These are phyloP conservation scores for Arnoldichthys spilopterus DNA, from an alignment of 2,797 vertebrate genomes.

Conservation along the genomic window DNA sequence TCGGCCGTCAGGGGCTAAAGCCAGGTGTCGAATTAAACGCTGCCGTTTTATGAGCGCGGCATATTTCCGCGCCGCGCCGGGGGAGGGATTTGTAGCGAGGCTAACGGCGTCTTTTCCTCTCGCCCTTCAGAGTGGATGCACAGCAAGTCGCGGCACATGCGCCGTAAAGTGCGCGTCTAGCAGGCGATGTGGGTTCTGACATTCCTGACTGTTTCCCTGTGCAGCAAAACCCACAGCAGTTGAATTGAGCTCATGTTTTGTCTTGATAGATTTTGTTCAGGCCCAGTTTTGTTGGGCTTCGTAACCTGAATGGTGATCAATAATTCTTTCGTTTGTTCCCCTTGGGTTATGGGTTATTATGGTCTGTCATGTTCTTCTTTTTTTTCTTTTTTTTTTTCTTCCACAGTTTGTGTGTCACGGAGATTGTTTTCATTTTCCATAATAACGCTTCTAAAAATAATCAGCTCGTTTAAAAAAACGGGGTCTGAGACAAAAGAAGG, in stretches of 20 bases:
- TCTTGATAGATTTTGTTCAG: neutral
- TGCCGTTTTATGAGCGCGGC: conserved; percentile 34
- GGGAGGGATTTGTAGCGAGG: neutral
- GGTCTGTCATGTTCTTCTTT: too few relatives aligned
- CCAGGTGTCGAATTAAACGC: conserved; percentile 42
- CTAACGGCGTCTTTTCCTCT: conserved; percentile 12
- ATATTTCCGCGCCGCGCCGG: conserved; percentile 13
- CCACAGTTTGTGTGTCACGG: conserved; percentile 34
- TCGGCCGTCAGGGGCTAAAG: neutral
- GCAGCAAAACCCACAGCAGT: neutral
- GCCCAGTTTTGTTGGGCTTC: neutral
- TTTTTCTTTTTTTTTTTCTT: neutral
- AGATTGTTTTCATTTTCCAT: conserved; percentile 67
- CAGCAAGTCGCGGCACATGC: conserved; percentile 56
- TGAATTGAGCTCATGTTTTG: neutral
- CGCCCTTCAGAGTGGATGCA: conserved; percentile 39
- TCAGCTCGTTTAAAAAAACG: conserved; percentile 25
- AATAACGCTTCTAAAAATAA: conserved; percentile 71
- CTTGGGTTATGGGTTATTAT: too few relatives aligned
- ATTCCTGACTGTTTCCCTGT: conserved; percentile 59
- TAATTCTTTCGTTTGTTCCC: too few relatives aligned
- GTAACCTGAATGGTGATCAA: too few relatives aligned
- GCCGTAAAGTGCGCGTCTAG: conserved; percentile 60
- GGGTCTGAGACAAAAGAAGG: conserved; percentile 69
- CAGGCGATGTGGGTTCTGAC: conserved; percentile 38